Conservation (phyloP, 2,113 vertebrate genomes). For the Corythoichthys haematopterus region DNA sequence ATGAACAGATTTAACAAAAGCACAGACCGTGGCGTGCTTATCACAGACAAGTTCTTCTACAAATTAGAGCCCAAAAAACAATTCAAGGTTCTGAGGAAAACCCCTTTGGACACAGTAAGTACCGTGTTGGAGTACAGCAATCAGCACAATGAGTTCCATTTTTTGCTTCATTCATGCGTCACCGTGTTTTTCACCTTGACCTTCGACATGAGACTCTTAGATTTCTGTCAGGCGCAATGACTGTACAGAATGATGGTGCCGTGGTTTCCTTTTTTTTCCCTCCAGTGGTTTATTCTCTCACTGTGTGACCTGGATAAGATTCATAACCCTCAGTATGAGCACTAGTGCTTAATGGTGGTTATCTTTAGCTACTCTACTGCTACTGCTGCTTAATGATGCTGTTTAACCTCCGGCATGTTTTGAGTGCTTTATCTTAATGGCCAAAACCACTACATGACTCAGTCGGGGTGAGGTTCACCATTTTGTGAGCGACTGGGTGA, state of each 20-base stretch:
- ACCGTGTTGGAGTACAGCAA: not conserved
- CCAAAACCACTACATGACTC: not conserved
- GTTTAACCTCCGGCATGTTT: slow-evolving; percentile 4
- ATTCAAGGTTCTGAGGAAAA: slow-evolving; percentile 78
- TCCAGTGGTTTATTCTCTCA: not conserved
- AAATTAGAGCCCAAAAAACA: slow-evolving; percentile 82
- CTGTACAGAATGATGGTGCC: not conserved
- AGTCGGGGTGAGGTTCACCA: no score
- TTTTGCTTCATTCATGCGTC: not conserved
- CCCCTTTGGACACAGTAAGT: slow-evolving; percentile 78
- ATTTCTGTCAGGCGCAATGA: not conserved
- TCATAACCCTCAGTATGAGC: not conserved
- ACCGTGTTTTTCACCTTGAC: not conserved
- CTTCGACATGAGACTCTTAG: not conserved
- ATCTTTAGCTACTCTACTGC: not conserved
- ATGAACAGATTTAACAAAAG: slow-evolving; percentile 85
- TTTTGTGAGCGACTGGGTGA: no score
- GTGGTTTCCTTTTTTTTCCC: not conserved
- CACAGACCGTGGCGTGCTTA: slow-evolving; percentile 80
- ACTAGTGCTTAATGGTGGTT: not conserved
- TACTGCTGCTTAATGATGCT: not conserved
- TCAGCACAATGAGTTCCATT: no score
- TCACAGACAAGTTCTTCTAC: slow-evolving; percentile 86
- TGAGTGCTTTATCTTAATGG: not conserved
- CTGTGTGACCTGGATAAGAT: not conserved